These are phyloP conservation scores for Drosophila formosana DNA, from an alignment of 2,888 invertebrate genomes.

Conservation along the genomic window DNA sequence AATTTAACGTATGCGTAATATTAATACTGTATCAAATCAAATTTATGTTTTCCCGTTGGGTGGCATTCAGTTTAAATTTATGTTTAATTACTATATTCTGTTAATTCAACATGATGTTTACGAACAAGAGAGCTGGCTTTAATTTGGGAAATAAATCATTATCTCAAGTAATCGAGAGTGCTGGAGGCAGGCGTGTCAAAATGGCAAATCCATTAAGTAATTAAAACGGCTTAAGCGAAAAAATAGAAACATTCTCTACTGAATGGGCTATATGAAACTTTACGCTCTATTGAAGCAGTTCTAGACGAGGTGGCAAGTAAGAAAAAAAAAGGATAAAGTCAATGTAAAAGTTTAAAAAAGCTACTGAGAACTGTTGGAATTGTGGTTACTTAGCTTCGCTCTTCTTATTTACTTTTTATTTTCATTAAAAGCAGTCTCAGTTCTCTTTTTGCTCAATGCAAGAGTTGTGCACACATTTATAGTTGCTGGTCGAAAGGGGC, in stretches of 20 bases:
- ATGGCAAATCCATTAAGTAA: slow-evolving; percentile 16
- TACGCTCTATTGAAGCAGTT: slow-evolving; percentile 12
- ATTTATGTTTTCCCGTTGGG: no score
- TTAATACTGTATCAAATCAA: no score
- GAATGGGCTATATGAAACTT: background rate
- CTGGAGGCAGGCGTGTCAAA: background rate
- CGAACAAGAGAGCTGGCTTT: no score
- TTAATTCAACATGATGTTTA: no score
- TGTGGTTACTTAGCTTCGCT: slow-evolving; percentile 16
- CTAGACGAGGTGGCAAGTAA: slow-evolving; percentile 1
- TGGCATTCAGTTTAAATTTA: no score
- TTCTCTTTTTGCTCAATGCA: background rate
- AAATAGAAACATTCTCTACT: background rate
- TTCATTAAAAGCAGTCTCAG: slow-evolving; percentile 7
- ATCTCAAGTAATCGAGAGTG: background rate
- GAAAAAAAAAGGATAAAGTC: background rate
- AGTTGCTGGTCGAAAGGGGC: slow-evolving; percentile 1
- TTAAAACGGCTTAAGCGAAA: slow-evolving; percentile 7
- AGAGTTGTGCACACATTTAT: slow-evolving; percentile 9
- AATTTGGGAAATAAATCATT: background rate
- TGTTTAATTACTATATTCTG: no score
- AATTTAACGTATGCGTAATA: no score
- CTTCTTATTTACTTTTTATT: slow-evolving; percentile 19
- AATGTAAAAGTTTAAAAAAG: slow-evolving; percentile 4
- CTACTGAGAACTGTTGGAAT: background rate